These are phyloP conservation scores for Lepus americanus DNA, from an alignment of 2,113 vertebrate species.

Conservation along the genomic window DNA sequence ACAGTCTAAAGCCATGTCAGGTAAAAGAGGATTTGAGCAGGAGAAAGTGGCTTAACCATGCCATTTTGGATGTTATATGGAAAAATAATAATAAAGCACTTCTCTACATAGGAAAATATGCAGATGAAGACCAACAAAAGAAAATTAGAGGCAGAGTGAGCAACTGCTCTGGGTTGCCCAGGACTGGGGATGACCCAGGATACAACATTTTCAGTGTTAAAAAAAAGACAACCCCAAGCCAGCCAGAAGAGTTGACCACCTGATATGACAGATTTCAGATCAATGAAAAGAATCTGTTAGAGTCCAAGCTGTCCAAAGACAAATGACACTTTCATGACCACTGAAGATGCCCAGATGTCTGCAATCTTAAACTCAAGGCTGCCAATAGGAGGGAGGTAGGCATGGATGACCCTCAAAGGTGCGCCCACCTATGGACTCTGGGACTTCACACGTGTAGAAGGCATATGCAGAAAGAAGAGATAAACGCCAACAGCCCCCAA, in stretches of 20 bases:
- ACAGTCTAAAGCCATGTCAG: not conserved
- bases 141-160: not conserved
- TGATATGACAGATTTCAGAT: not conserved
- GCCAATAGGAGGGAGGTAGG: not conserved
- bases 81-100: not conserved
- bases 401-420: not conserved
- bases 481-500: not conserved
- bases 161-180: not conserved
- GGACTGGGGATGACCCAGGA: not conserved
- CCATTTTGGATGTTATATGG: not conserved
- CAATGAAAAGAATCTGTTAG: not conserved
- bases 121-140: not conserved
- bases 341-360: not conserved
- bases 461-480: not conserved
- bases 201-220: not conserved
- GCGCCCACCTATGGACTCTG: no score
- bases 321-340: not conserved
- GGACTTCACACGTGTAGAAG: not conserved
- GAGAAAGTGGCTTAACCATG: not conserved
- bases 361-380: not conserved
- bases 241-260: not conserved
- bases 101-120: not conserved
- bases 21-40: not conserved
- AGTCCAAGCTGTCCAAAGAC: not conserved
- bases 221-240: not conserved